Evolutionary conservation across 2,797 vertebrate species (phyloP).

Genomic region (Neoniphon sammara): DNA sequence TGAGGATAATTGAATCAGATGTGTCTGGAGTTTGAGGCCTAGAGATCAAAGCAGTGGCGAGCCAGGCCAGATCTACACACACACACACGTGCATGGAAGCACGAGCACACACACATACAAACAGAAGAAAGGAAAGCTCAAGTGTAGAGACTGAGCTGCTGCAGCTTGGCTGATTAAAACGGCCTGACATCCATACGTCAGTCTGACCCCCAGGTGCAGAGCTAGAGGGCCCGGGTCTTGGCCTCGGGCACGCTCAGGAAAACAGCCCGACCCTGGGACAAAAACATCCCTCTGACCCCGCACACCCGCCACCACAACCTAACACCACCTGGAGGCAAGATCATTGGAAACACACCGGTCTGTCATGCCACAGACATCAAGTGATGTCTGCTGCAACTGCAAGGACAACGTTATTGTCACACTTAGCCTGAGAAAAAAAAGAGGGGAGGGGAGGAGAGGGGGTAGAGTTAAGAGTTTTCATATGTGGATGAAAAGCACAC

Average conservation of each 20-base stretch:
- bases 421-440: constrained; percentile 7
- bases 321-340: constrained; percentile 65
- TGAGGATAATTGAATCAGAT: constrained; percentile 87
- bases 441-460: background rate
- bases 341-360: constrained; percentile 39
- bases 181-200: constrained; percentile 72
- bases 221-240: constrained; percentile 61
- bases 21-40: constrained; percentile 81
- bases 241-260: constrained; percentile 68
- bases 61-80: constrained; percentile 70
- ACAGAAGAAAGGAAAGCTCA: constrained; percentile 64
- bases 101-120: constrained; percentile 29
- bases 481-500: constrained; percentile 57
- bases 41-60: constrained; percentile 83
- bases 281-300: constrained; percentile 58
- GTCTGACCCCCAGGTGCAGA: constrained; percentile 83
- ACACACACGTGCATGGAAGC: constrained; percentile 37
- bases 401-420: constrained; percentile 53
- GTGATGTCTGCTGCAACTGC: constrained; percentile 27
- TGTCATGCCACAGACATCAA: constrained; percentile 16
- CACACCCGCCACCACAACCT: constrained; percentile 54
- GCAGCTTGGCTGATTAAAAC: constrained; percentile 81
- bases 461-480: constrained; percentile 57
- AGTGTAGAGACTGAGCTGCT: constrained; percentile 74
- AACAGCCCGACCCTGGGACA: constrained; percentile 72